These are phyloP conservation scores for Prietella phreatophila DNA, from an alignment of 2,113 vertebrate genomes.

Conservation along the genomic window DNA sequence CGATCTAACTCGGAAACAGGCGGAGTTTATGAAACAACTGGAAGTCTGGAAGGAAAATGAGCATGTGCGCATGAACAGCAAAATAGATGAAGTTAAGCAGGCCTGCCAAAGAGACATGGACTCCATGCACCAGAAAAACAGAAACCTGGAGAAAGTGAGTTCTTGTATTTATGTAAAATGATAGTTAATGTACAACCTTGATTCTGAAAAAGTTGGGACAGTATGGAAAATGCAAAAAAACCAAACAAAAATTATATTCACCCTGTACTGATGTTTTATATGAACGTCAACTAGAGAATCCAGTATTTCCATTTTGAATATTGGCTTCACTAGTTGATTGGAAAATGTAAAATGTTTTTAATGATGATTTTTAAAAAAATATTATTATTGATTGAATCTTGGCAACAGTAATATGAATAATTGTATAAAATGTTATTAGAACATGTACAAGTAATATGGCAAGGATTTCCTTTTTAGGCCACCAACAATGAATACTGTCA, in stretches of 20 bases:
- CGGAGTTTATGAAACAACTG: constrained; percentile 78
- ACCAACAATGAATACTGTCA: not conserved
- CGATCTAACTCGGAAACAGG: constrained; percentile 81
- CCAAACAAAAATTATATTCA: too few species aligned
- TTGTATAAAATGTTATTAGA: not conserved
- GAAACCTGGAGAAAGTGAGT: constrained; percentile 65
- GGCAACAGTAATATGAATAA: not conserved
- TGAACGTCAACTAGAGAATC: too few species aligned
- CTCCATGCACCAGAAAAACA: constrained; percentile 71
- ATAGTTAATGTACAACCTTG: not conserved
- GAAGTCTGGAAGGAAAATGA: constrained; percentile 87
- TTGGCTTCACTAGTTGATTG: not conserved
- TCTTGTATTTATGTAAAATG: not conserved
- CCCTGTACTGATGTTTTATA: too few species aligned
- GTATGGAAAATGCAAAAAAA: too few species aligned
- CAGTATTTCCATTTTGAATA: not conserved
- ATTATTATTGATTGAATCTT: not conserved
- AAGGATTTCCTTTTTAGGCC: not conserved
- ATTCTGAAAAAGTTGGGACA: too few species aligned
- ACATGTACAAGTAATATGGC: not conserved
- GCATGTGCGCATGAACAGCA: constrained; percentile 76
- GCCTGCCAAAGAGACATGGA: constrained; percentile 87
- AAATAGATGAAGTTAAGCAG: constrained; percentile 86
- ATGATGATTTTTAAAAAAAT: too few species aligned
- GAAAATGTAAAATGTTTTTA: not conserved